Percentiles rank a stretch among this genome's conserved stretches.
Evolutionary conservation across 2,113 vertebrate species (phyloP).

Genomic region (sheep (Ovis aries)): ARS-UI_Ramb_v3.0 NC_056060.1:100937001-100937500

Average conservation of each 20-base stretch:
- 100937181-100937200: slow-evolving; percentile 63
- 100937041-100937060: slow-evolving; percentile 72
- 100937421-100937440: slow-evolving; percentile 58
- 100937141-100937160: background rate
- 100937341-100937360: slow-evolving; percentile 68
- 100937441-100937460: slow-evolving; percentile 56
- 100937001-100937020: slow-evolving; percentile 67
- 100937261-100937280: slow-evolving; percentile 66
- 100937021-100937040: slow-evolving; percentile 71
- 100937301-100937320: slow-evolving; percentile 62
- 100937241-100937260: slow-evolving; percentile 58
- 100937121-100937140: background rate
- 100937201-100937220: slow-evolving; percentile 45
- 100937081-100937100: background rate
- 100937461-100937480: slow-evolving; percentile 64
- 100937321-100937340: slow-evolving; percentile 69
- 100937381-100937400: slow-evolving; percentile 62
- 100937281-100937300: slow-evolving; percentile 66
- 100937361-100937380: slow-evolving; percentile 55
- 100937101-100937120: background rate
- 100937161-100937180: slow-evolving; percentile 48
- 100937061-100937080: slow-evolving; percentile 68
- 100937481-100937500: slow-evolving; percentile 70
- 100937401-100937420: slow-evolving; percentile 59
- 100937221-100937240: slow-evolving; percentile 57